A percentile compares a stretch with the other conserved stretches of the same genome.
phyloP scores from a whole-genome alignment of 2,888 invertebrate genomes.

The Temnothorax rugatulus region DNA sequence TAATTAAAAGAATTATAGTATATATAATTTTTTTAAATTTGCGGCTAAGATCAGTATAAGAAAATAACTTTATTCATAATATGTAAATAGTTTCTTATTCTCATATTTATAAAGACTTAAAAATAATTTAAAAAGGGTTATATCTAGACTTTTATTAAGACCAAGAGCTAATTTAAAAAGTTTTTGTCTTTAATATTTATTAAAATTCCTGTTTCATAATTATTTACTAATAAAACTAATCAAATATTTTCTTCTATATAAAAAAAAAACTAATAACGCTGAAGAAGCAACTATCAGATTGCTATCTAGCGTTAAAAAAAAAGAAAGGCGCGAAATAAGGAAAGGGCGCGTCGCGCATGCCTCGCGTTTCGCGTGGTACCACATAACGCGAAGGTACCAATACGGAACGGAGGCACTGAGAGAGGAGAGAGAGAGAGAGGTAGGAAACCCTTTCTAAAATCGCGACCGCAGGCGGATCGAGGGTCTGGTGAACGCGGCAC shows the following conservation, averaged over 20 bases:
- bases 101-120: no score
- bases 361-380: slow-evolving; percentile 49
- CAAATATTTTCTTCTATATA: neutral
- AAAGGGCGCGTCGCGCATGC: slow-evolving; percentile 42
- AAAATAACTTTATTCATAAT: neutral
- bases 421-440: slow-evolving; percentile 30
- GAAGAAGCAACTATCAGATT: neutral
- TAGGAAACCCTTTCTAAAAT: slow-evolving; percentile 83
- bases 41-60: neutral
- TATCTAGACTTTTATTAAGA: neutral
- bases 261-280: neutral
- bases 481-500: slow-evolving; percentile 63
- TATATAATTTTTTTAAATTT: neutral
- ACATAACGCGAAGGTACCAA: slow-evolving; percentile 58
- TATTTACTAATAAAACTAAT: neutral
- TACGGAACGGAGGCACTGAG: slow-evolving; percentile 21
- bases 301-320: neutral
- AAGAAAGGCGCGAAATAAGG: neutral
- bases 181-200: neutral
- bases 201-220: neutral
- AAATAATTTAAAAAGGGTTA: slow-evolving; percentile 4
- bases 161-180: neutral
- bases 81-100: neutral
- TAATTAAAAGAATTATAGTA: neutral
- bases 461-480: slow-evolving; percentile 73